These are phyloP conservation scores for Oplegnathus fasciatus DNA, from an alignment of 2,113 vertebrate genomes.

Conservation along the genomic window DNA sequence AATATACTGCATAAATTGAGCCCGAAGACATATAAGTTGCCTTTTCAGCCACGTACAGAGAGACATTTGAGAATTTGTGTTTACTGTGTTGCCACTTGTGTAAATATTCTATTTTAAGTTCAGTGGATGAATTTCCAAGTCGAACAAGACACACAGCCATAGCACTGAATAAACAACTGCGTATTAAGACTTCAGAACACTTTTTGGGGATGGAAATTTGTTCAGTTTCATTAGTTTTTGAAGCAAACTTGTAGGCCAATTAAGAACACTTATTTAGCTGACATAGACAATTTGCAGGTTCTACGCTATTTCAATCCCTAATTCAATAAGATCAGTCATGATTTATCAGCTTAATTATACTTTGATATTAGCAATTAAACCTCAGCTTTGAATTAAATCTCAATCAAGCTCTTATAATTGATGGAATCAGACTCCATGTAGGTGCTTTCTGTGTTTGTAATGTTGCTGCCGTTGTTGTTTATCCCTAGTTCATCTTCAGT, in stretches of 20 bases:
- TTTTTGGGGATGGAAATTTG: slow-evolving; percentile 54
- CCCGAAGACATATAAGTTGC: not conserved
- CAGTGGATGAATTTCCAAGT: slow-evolving; percentile 9
- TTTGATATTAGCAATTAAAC: slow-evolving; percentile 90
- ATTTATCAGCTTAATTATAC: slow-evolving; percentile 88
- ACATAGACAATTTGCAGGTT: slow-evolving; percentile 85
- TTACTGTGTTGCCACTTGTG: slow-evolving; percentile 19
- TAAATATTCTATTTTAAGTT: slow-evolving; percentile 21
- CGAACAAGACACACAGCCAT: slow-evolving; percentile 8
- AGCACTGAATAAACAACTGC: not conserved
- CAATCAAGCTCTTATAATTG: slow-evolving; percentile 86
- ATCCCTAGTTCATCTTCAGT: slow-evolving; percentile 63
- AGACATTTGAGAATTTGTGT: slow-evolving; percentile 19
- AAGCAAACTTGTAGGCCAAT: slow-evolving; percentile 82
- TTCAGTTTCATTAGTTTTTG: slow-evolving; percentile 64
- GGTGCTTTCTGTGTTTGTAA: slow-evolving; percentile 75
- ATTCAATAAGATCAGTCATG: slow-evolving; percentile 87
- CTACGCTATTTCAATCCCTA: slow-evolving; percentile 86
- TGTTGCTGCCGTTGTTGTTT: slow-evolving; percentile 69
- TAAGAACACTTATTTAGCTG: slow-evolving; percentile 84
- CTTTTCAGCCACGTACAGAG: not conserved
- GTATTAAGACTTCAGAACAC: slow-evolving; percentile 12
- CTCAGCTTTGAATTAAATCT: slow-evolving; percentile 87
- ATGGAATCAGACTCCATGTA: slow-evolving; percentile 82
- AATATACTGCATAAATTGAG: not conserved